Conservation (phyloP, 2,888 invertebrate species). For the Parnassius apollo region DNA sequence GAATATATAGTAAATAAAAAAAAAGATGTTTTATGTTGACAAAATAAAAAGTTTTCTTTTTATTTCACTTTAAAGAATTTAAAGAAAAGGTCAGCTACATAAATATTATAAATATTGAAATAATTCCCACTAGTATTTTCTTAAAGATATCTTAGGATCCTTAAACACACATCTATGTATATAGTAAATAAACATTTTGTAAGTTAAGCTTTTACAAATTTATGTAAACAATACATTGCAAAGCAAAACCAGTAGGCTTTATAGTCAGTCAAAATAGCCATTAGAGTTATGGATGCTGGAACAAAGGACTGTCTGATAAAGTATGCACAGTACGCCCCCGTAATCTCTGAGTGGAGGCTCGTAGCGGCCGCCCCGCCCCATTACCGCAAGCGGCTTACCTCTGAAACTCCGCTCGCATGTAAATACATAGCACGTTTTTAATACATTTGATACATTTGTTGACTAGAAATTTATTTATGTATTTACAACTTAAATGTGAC, state of each 20-base stretch:
- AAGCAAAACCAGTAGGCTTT: constrained; percentile 19
- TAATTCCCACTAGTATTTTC: no score
- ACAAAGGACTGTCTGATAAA: constrained; percentile 62
- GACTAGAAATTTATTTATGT: neutral
- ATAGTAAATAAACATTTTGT: no score
- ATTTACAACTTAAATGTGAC: no score
- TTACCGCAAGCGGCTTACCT: constrained; percentile 58
- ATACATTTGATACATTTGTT: neutral
- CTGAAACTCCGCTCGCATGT: constrained; percentile 19
- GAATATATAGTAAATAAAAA: no score
- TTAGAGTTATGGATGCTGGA: constrained; percentile 30
- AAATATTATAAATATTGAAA: no score
- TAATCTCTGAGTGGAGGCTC: constrained; percentile 64
- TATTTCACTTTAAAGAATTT: no score
- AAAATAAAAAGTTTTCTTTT: no score
- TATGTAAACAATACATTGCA: neutral
- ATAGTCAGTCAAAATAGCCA: constrained; percentile 33
- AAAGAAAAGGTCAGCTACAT: no score
- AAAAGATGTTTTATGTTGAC: no score
- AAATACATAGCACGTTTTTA: constrained; percentile 13
- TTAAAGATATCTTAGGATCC: no score
- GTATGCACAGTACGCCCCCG: constrained; percentile 71
- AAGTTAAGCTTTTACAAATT: no score
- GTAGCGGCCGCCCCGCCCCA: constrained; percentile 57
- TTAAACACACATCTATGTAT: no score